Conservation (phyloP, 2,888 invertebrate genomes). For the Latrodectus elegans region DNA sequence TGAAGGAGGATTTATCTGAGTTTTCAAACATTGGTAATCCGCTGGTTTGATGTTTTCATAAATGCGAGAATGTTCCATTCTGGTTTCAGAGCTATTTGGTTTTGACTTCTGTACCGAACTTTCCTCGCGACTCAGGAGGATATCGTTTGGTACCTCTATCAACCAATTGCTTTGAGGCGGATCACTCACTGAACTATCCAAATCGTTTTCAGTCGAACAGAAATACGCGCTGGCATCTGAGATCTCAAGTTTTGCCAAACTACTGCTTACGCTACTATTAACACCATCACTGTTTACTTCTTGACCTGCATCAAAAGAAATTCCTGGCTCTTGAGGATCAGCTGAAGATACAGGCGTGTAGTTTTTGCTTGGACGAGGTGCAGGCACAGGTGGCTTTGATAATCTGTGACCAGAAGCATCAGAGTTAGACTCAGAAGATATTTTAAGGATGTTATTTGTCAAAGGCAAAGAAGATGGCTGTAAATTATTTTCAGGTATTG, state of each 20-base stretch:
- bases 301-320: not conserved
- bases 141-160: constrained; percentile 35
- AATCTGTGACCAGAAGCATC: constrained; percentile 14
- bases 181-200: constrained; percentile 6
- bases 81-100: not conserved
- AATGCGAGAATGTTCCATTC: constrained; percentile 40
- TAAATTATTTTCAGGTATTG: constrained; percentile 44
- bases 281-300: not conserved
- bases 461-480: constrained; percentile 26
- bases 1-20: not conserved
- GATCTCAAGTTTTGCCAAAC: constrained; percentile 46
- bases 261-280: constrained; percentile 4
- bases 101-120: not conserved
- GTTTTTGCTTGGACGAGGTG: constrained; percentile 55
- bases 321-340: not conserved
- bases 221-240: constrained; percentile 44
- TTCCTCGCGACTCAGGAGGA: constrained; percentile 8
- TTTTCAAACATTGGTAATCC: constrained; percentile 24
- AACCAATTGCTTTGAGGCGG: constrained; percentile 39
- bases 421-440: constrained; percentile 16
- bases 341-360: not conserved
- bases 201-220: constrained; percentile 9
- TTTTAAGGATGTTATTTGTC: constrained; percentile 42
- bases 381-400: constrained; percentile 53
- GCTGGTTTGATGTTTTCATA: constrained; percentile 59